Conservation (phyloP, 2,797 vertebrate genomes). For the Otolemur crassicaudatus region DNA sequence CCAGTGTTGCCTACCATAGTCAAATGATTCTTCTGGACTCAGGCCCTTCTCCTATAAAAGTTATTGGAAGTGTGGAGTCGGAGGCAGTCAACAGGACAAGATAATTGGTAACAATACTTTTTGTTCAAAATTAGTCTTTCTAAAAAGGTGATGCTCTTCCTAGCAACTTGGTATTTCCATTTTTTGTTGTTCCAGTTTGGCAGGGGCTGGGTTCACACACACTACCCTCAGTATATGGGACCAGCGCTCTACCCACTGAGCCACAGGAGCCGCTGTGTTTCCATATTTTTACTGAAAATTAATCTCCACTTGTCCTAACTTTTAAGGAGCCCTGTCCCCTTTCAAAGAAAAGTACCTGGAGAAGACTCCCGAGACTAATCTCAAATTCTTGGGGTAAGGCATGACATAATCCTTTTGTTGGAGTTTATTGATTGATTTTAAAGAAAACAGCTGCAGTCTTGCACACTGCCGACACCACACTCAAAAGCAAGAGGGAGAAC, state of each 20-base stretch:
- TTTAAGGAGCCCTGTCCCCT: not conserved
- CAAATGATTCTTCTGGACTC: not conserved
- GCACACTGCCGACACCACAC: not conserved
- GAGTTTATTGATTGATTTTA: not conserved
- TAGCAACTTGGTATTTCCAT: slow-evolving; percentile 22
- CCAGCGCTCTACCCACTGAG: no score
- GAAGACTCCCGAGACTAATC: not conserved
- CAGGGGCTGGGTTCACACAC: no score
- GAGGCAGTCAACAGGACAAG: not conserved
- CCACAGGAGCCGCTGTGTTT: not conserved
- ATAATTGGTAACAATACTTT: not conserved
- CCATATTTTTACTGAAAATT: slow-evolving; percentile 1
- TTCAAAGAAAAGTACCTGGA: not conserved
- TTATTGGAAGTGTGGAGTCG: no score
- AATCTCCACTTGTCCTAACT: not conserved
- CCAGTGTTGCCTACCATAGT: not conserved
- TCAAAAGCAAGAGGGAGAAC: slow-evolving; percentile 24
- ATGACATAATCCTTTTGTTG: not conserved
- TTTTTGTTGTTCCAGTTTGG: not conserved
- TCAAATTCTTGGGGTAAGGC: not conserved
- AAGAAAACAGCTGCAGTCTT: not conserved
- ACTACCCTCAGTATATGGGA: no score
- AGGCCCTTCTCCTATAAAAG: not conserved
- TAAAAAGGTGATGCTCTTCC: not conserved
- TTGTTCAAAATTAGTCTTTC: not conserved